These are phyloP conservation scores for Prosopocoilus inquinatus DNA, from an alignment of 2,888 invertebrate genomes.

Conservation along the genomic window DNA sequence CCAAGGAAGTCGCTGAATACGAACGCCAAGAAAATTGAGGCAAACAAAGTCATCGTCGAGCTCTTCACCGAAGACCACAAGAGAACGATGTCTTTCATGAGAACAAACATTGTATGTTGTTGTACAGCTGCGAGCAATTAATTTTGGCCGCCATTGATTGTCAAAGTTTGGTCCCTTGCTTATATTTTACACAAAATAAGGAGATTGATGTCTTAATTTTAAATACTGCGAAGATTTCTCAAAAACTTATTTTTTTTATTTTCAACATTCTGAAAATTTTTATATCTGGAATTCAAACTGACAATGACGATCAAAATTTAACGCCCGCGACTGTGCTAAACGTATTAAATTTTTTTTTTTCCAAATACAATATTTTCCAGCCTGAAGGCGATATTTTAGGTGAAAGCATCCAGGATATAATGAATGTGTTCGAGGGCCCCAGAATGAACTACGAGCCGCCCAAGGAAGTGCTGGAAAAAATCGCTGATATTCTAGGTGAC, in stretches of 20 bases:
- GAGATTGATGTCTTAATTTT: too few species aligned
- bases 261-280: not conserved
- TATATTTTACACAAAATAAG: too few species aligned
- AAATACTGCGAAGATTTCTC: too few species aligned
- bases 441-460: conserved; percentile 14
- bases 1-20: conserved; percentile 14
- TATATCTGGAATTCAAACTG: too few species aligned
- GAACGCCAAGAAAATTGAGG: conserved; percentile 36
- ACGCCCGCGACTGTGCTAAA: too few species aligned
- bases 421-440: conserved; percentile 12
- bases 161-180: too few species aligned
- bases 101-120: conserved; percentile 24
- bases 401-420: conserved; percentile 21
- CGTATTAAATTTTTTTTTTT: too few species aligned
- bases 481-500: conserved; percentile 18
- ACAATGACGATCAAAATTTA: too few species aligned
- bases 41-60: conserved; percentile 34
- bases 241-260: not conserved
- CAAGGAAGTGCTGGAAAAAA: conserved; percentile 10
- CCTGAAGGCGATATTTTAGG: conserved; percentile 17
- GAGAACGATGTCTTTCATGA: conserved; percentile 30
- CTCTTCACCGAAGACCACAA: conserved; percentile 40
- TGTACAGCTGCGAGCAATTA: too few species aligned
- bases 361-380: conserved; percentile 13
- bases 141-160: too few species aligned